Evolutionary conservation across 2,113 vertebrate species (phyloP).

Genomic region (Mixornis gularis): DNA sequence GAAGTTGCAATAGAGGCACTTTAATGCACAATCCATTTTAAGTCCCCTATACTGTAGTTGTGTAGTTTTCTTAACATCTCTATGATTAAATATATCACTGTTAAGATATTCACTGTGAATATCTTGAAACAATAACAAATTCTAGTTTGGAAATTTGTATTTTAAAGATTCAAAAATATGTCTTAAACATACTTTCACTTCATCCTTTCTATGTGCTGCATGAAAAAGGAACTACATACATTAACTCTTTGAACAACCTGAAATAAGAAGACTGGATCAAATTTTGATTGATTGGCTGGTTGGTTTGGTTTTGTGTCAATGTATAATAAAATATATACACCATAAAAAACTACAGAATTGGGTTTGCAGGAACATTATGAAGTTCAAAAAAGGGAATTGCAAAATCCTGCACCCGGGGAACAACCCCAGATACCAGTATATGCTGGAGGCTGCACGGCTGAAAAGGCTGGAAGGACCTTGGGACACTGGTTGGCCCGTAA

Average conservation of each 20-base stretch:
- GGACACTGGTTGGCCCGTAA: neutral
- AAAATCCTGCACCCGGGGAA: neutral
- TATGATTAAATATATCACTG: neutral
- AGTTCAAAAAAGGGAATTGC: neutral
- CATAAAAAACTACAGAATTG: neutral
- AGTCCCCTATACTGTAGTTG: neutral
- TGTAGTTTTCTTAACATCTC: neutral
- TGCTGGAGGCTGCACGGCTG: accelerated
- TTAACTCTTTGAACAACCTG: neutral
- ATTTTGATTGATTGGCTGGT: neutral
- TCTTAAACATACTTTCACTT: neutral
- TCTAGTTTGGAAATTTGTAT: neutral
- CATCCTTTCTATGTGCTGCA: neutral
- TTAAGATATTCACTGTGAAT: neutral
- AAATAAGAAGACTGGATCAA: neutral
- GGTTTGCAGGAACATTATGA: accelerated
- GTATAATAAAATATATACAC: neutral
- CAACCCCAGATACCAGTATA: neutral
- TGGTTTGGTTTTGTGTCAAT: neutral
- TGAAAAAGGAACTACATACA: neutral
- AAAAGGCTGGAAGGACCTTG: neutral
- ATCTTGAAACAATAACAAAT: neutral
- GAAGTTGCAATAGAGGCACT: neutral
- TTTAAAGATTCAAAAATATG: neutral
- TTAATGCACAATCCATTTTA: neutral